phyloP scores from a whole-genome alignment of 2,888 invertebrate genomes.

The Priocnemis perturbator region DNA sequence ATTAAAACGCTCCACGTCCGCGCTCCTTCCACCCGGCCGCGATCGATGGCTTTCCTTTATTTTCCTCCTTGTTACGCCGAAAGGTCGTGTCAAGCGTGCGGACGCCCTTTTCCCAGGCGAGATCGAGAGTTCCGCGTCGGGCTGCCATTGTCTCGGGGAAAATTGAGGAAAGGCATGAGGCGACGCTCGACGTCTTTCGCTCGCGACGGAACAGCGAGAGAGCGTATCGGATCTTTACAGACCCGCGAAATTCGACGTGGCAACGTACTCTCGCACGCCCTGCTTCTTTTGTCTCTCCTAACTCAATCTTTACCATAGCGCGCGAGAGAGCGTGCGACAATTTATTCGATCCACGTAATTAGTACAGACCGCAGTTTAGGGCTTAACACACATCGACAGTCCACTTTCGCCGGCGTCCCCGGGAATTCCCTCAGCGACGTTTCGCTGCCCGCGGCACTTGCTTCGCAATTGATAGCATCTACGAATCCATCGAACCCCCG shows the following conservation, averaged over 20 bases:
- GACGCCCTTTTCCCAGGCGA: conserved; percentile 38
- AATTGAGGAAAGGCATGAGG: conserved; percentile 32
- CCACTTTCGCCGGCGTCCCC: too few species aligned
- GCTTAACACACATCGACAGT: too few species aligned
- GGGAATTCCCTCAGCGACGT: neutral
- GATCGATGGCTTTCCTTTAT: conserved; percentile 43
- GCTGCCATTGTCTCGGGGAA: conserved; percentile 47
- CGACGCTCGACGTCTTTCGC: neutral
- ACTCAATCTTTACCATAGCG: too few species aligned
- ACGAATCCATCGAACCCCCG: conserved; percentile 54
- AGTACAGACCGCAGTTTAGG: too few species aligned
- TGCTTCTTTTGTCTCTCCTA: too few species aligned
- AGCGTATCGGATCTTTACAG: neutral
- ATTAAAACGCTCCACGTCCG: conserved; percentile 58
- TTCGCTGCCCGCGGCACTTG: neutral
- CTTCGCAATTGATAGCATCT: conserved; percentile 46
- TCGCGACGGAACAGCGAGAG: neutral
- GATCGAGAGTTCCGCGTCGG: conserved; percentile 41
- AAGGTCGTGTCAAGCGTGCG: conserved; percentile 40
- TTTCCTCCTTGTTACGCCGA: conserved; percentile 42
- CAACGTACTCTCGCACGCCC: too few species aligned
- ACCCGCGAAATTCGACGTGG: neutral
- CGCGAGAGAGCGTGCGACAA: too few species aligned
- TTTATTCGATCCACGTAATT: too few species aligned
- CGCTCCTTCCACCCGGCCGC: conserved; percentile 26